These are phyloP conservation scores for Volucella bombylans DNA, from an alignment of 2,888 invertebrate genomes.

Conservation along the genomic window DNA sequence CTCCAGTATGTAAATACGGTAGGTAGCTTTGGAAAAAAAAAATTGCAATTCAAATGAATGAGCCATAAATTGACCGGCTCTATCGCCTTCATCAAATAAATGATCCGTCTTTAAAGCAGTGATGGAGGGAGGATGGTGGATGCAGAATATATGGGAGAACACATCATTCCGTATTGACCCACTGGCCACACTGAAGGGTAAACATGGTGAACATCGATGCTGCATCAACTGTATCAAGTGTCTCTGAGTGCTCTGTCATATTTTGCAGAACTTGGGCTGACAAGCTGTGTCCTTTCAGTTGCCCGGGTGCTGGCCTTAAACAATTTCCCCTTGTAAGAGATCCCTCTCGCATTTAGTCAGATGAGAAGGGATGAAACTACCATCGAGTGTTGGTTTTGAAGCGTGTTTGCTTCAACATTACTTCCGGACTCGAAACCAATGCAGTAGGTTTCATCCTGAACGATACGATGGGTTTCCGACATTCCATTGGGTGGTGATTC, in stretches of 20 bases:
- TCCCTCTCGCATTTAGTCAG: constrained; percentile 47
- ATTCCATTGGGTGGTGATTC: neutral
- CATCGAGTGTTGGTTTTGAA: constrained; percentile 38
- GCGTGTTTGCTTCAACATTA: constrained; percentile 43
- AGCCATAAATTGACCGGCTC: constrained; percentile 54
- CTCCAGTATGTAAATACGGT: no score
- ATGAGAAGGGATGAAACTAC: constrained; percentile 38
- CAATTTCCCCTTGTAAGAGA: constrained; percentile 20
- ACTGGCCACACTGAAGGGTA: no score
- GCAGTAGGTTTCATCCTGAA: neutral
- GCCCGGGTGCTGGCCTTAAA: constrained; percentile 20
- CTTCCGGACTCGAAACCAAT: constrained; percentile 37
- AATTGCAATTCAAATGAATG: constrained; percentile 54
- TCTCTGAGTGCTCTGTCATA: constrained; percentile 16
- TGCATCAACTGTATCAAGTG: constrained; percentile 52
- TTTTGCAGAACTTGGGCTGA: constrained; percentile 10
- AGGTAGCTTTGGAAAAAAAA: neutral
- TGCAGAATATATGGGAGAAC: neutral
- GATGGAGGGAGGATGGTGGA: constrained; percentile 8
- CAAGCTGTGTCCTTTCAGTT: constrained; percentile 29
- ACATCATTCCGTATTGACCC: no score
- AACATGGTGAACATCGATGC: constrained; percentile 21
- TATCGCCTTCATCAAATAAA: constrained; percentile 56
- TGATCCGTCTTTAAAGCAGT: constrained; percentile 42
- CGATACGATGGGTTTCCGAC: constrained; percentile 19